Conservation (phyloP, 2,797 vertebrate genomes). For the Amblyraja radiata region DNA sequence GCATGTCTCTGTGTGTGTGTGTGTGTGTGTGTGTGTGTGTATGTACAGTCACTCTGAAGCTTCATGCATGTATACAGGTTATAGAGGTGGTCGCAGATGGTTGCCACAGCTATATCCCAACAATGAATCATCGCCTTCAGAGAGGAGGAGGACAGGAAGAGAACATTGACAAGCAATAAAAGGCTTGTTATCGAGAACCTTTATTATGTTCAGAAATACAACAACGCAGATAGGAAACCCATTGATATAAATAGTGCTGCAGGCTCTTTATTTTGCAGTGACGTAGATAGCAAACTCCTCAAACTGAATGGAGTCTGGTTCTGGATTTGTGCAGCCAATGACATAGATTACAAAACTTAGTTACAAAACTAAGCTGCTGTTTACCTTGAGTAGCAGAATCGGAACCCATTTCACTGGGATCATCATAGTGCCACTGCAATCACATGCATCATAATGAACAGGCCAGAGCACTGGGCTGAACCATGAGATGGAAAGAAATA, state of each 20-base stretch:
- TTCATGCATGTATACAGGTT: background rate
- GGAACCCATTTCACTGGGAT: too few relatives aligned
- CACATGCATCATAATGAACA: background rate
- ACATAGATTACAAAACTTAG: background rate
- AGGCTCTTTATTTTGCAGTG: background rate
- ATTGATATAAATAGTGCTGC: slow-evolving; percentile 2
- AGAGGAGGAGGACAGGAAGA: slow-evolving; percentile 15
- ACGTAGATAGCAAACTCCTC: background rate
- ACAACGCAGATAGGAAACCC: background rate
- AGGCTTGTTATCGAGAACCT: background rate
- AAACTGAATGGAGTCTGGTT: background rate
- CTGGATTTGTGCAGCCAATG: background rate
- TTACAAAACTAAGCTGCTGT: background rate
- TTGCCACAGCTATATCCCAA: background rate
- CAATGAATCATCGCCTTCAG: background rate
- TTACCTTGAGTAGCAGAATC: background rate
- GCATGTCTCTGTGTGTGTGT: too few relatives aligned
- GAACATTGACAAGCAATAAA: background rate
- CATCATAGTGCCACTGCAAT: background rate
- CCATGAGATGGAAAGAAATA: background rate
- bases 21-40: too few relatives aligned
- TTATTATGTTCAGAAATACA: slow-evolving; percentile 11
- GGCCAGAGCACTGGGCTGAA: background rate
- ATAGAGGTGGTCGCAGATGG: background rate
- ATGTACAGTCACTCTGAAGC: background rate